Evolutionary conservation across 2,888 invertebrate species (phyloP), one percentile per base, ranked within the genome.

Genomic region (Saturnia japonica): DNA sequence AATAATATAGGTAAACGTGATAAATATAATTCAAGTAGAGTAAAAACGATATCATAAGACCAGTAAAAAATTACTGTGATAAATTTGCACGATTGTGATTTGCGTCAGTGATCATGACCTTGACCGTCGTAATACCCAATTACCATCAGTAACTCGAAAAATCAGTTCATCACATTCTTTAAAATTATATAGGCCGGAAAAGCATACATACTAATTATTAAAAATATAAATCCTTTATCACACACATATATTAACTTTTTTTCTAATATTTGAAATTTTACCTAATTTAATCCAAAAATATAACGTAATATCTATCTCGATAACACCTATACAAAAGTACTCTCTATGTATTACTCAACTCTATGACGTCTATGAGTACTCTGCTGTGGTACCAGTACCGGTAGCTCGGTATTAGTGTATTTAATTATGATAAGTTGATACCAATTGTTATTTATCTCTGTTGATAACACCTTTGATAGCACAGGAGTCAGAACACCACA

Each of bases 41-140:
- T 47, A 47, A 47, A 47, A 19, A 19, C 16, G 4, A 12, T 19
- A 47, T 47, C 0, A 7, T 19, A 19, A 19, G 7, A 47, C 9
- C 14, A 54, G 22, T 54, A 54, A 54, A 11, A 54, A 1, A 9
- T 22, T 54, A 22, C 9, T 1, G 2, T n/a, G 19, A 11, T 22
- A 22, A 54, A 22, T n/a, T n/a, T 16, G 16, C 19, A 19, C 6
- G 34, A 34, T 34, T 34, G n/a, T 64, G 34, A 40, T n/a, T n/a
- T n/a, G n/a, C n/a, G n/a, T n/a, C 40, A 40, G 40, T 40, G 64
- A 64, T n/a, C 40, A 64, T 64, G 64, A 40, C 64, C 64, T 64
- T 64, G 64, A 34, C 22, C 11, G 16, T 25, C 64, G 11, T 40
- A 57, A 40, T 40, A 64, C 47, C 45, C 45, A 47, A n/a, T n/a